Evolutionary conservation across 2,888 invertebrate species (phyloP).

Genomic region (Gisinianus flammeolus): DNA sequence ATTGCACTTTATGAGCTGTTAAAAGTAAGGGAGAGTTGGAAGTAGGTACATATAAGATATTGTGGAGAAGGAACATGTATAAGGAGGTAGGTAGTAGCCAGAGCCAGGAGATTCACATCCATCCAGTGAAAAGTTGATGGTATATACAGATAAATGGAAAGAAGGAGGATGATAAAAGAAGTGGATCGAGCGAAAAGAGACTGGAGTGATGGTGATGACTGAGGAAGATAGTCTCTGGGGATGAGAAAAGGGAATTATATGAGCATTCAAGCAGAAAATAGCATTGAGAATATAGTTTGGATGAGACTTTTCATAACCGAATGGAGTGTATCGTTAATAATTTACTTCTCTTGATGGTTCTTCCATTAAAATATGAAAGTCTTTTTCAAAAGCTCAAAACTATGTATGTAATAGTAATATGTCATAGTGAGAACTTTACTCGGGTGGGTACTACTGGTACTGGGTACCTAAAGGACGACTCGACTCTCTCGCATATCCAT

Average conservation of each 20-base stretch:
- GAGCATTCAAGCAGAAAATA: constrained; percentile 49
- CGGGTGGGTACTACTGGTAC: not conserved
- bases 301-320: constrained; percentile 45
- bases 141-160: constrained; percentile 11
- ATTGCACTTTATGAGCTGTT: too few relatives aligned
- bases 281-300: constrained; percentile 46
- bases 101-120: too few relatives aligned
- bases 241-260: constrained; percentile 52
- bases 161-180: constrained; percentile 11
- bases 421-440: not conserved
- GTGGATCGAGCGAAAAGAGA: constrained; percentile 1
- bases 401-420: not conserved
- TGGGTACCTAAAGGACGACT: not conserved
- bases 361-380: constrained; percentile 53
- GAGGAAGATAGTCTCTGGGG: constrained; percentile 52
- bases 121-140: constrained; percentile 12
- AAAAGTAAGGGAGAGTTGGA: too few relatives aligned
- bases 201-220: constrained; percentile 39
- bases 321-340: constrained; percentile 58
- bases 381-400: not conserved
- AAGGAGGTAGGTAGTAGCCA: too few relatives aligned
- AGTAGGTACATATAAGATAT: too few relatives aligned
- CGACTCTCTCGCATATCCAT: not conserved
- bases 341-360: constrained; percentile 58
- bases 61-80: too few relatives aligned